Conservation (phyloP, 1,140 invertebrate species). For the Dendroctonus valens region DNA sequence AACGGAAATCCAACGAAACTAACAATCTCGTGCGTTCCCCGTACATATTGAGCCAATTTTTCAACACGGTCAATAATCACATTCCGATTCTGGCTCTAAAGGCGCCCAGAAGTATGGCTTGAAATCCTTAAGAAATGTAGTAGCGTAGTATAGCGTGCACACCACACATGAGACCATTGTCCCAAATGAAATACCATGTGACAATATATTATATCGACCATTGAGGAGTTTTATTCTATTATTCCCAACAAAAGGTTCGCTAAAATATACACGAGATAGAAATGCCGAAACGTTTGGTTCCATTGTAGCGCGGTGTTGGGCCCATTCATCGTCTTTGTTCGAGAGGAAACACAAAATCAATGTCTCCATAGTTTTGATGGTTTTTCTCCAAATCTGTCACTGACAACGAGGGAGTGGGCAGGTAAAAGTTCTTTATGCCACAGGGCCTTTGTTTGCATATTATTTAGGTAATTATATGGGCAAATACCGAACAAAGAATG, state of each 20-base stretch:
- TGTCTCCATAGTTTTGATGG: slow-evolving; percentile 37
- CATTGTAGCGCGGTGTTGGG: slow-evolving; percentile 46
- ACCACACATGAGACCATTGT: no score
- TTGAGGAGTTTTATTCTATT: slow-evolving; percentile 50
- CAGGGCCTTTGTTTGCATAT: slow-evolving; percentile 31
- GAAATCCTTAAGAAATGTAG: no score
- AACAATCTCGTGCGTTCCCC: no score
- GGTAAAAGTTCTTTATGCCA: slow-evolving; percentile 31
- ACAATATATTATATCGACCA: slow-evolving; percentile 51
- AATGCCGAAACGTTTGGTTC: slow-evolving; percentile 50
- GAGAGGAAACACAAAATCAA: slow-evolving; percentile 46
- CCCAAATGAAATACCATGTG: slow-evolving; percentile 42
- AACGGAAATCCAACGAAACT: no score
- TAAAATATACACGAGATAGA: slow-evolving; percentile 51
- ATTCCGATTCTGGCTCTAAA: no score
- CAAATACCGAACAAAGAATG: slow-evolving; percentile 34
- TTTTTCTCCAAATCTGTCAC: slow-evolving; percentile 43
- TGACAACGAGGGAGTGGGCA: slow-evolving; percentile 31
- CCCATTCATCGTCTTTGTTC: slow-evolving; percentile 47
- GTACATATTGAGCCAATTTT: no score
- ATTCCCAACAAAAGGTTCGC: slow-evolving; percentile 45
- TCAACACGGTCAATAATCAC: no score
- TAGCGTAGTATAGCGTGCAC: no score
- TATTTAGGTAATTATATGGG: slow-evolving; percentile 39
- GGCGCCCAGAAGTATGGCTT: no score